Evolutionary conservation across 2,888 invertebrate species (phyloP).

Genomic region (Ormyrus rosae): DNA sequence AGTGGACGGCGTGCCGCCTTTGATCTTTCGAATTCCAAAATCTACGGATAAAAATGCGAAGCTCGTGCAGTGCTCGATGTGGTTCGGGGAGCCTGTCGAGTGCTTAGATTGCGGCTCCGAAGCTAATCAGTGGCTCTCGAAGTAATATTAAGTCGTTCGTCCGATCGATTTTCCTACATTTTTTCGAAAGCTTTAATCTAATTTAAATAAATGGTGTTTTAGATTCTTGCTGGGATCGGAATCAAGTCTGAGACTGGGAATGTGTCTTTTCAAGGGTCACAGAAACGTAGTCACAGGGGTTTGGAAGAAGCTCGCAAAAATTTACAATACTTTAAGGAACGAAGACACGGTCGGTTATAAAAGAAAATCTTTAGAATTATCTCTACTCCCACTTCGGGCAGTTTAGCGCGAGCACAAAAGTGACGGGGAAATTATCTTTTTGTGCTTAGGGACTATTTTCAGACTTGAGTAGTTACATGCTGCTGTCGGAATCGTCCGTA

Average conservation of each 20-base stretch:
- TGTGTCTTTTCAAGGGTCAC: not conserved
- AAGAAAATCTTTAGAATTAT: not conserved
- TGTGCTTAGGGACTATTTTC: constrained; percentile 76
- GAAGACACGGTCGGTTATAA: constrained; percentile 65
- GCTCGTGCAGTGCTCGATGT: constrained; percentile 66
- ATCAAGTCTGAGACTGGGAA: constrained; percentile 65
- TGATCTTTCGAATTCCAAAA: constrained; percentile 75
- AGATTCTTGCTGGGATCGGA: constrained; percentile 67
- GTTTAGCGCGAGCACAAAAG: too few species aligned
- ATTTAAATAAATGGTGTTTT: constrained; percentile 29
- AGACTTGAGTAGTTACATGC: constrained; percentile 78
- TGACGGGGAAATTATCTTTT: too few species aligned
- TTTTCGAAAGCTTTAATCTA: not conserved
- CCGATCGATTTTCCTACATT: too few species aligned
- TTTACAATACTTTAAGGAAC: constrained; percentile 65
- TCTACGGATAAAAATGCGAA: constrained; percentile 42
- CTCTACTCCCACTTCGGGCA: not conserved
- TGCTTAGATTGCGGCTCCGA: constrained; percentile 81
- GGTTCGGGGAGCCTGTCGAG: constrained; percentile 73
- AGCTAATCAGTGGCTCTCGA: constrained; percentile 80
- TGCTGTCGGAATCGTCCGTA: constrained; percentile 78
- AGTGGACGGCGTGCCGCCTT: constrained; percentile 75
- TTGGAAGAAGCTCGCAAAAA: constrained; percentile 63
- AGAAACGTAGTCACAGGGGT: constrained; percentile 42
- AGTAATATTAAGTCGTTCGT: constrained; percentile 60